Evolutionary conservation across 2,888 invertebrate species (phyloP), one percentile per base, ranked within the genome.

Genomic region (Clostera curtula): DNA sequence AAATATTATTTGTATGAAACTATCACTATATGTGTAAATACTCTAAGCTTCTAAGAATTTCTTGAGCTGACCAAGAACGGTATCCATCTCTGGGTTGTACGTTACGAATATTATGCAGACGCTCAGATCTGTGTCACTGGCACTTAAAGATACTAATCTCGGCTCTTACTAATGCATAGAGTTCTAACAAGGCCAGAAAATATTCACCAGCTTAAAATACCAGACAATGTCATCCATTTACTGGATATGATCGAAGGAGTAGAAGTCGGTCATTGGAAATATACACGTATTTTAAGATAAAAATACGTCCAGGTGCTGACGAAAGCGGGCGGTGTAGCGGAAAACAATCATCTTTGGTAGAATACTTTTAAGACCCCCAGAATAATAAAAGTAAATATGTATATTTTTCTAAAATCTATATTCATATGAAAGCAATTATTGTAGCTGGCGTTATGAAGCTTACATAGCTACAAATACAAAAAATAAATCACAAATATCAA

Each of bases 31-130:
- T n/a, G n/a, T n/a, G n/a, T n/a, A n/a, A n/a, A n/a, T n/a, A n/a
- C n/a, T n/a, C n/a, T n/a, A n/a, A n/a, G n/a, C n/a, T n/a, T n/a
- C n/a, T n/a, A n/a, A n/a, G n/a, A n/a, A n/a, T n/a, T n/a, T n/a
- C n/a, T 54, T 51, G 57, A 60, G 64, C 50, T 49, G 55, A 61
- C 61, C 60, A 58, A 57, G 57, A 69, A 74, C 70, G 66, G 71
- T 70, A 67, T 56, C 55, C 49, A 40, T 56, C 57, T 50, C 55
- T 53, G 44, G 58, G 46, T 39, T 50, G 45, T 63, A 57, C 52
- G 65, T 77, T 69, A 77, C 56, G 57, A 70, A 66, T 68, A 69
- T 71, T 70, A 68, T 64, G 65, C 55, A 52, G 58, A 52, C 55
- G 39, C 44, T 57, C 49, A 56, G 59, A 74, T 64, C 61, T 64